Evolutionary conservation across 2,888 invertebrate genomes (phyloP).

Genomic region (Agriopis marginaria): DNA sequence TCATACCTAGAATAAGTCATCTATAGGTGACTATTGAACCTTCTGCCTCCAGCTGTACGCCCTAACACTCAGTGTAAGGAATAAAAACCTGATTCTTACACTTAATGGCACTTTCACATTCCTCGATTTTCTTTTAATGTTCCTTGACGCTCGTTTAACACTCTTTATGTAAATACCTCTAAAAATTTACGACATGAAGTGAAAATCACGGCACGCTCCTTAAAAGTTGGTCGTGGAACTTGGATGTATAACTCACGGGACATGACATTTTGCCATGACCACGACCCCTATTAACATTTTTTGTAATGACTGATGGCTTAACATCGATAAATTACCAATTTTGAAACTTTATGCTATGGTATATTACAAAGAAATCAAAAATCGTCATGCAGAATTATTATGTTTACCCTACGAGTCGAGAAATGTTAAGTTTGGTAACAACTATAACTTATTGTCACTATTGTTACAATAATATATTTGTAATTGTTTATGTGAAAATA

Average conservation of each 20-base stretch:
- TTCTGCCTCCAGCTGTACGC: not conserved
- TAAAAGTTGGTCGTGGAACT: conserved; percentile 15
- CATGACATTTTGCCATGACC: not conserved
- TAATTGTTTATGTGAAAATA: no score
- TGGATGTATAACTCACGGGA: not conserved
- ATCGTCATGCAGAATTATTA: no score
- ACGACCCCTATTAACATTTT: no score
- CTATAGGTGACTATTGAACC: not conserved
- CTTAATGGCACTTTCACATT: conserved; percentile 30
- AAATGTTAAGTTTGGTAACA: no score
- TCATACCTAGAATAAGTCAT: no score
- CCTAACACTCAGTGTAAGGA: not conserved
- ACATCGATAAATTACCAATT: no score
- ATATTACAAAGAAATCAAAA: no score
- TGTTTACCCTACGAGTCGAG: no score
- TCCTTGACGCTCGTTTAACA: conserved; percentile 38
- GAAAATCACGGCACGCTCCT: conserved; percentile 35
- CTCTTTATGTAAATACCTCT: conserved; percentile 44
- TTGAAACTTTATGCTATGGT: no score
- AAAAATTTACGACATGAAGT: conserved; percentile 37
- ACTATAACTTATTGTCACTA: no score
- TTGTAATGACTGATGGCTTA: no score
- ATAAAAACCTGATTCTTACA: conserved; percentile 24
- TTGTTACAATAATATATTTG: no score
- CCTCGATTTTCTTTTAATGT: conserved; percentile 41